Evolutionary conservation across 2,113 vertebrate species (phyloP).

Genomic region (Otocyon megalotis): DNA sequence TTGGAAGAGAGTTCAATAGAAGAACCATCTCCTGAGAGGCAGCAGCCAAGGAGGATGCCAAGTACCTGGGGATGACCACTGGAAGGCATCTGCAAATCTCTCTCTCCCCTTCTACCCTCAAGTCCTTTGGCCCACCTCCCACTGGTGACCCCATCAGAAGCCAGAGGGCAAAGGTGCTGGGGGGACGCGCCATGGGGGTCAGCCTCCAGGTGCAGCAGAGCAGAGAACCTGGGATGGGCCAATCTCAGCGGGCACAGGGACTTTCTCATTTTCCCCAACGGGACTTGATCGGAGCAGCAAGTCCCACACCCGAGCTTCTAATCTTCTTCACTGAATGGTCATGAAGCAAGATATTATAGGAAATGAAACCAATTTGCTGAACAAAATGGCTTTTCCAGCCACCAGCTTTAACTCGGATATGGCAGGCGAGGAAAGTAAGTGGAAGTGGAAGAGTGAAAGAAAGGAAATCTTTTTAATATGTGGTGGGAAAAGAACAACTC

Average conservation of each 20-base stretch:
- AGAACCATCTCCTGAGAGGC: background rate
- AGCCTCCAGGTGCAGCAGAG: background rate
- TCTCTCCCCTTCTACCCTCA: background rate
- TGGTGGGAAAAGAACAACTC: background rate
- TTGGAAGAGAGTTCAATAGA: background rate
- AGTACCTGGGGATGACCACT: fast-evolving
- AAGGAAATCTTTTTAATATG: background rate
- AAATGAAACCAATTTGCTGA: background rate
- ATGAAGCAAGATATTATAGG: background rate
- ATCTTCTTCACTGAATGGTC: background rate
- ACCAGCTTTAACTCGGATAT: background rate
- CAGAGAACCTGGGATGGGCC: background rate
- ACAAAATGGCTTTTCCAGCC: background rate
- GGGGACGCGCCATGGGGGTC: fast-evolving
- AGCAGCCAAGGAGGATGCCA: background rate
- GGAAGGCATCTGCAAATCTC: background rate
- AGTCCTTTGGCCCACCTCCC: background rate
- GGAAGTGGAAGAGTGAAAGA: background rate
- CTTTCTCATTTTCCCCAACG: background rate
- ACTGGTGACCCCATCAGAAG: background rate
- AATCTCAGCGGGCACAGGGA: background rate
- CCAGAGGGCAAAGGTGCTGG: background rate
- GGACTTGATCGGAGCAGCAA: background rate
- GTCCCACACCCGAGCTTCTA: background rate
- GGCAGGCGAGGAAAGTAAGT: background rate